A percentile compares a stretch with the other conserved stretches of the same genome.
Conservation (phyloP, 2,797 vertebrate genomes). For the Scolopax bukidnonensis region DNA sequence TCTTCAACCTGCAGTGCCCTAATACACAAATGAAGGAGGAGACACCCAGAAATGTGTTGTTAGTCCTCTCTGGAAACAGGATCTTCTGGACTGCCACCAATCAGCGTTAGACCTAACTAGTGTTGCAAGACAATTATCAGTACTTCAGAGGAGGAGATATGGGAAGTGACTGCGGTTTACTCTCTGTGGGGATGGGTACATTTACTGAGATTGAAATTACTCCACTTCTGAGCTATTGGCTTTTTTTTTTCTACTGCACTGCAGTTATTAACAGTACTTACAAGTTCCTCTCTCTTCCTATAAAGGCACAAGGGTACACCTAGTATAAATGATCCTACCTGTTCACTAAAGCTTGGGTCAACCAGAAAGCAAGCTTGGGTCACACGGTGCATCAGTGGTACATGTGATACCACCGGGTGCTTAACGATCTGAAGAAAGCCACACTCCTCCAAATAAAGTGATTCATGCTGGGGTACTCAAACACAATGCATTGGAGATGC, state of each 20-base stretch:
- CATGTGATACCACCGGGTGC: neutral
- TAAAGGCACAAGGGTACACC: neutral
- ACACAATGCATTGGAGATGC: neutral
- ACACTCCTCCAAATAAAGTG: neutral
- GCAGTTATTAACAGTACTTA: neutral
- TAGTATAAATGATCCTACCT: neutral
- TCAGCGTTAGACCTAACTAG: neutral
- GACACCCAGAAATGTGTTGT: neutral
- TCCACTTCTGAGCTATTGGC: neutral
- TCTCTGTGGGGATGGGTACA: neutral
- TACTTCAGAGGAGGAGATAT: neutral
- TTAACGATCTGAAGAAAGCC: neutral
- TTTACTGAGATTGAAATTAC: neutral
- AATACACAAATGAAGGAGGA: neutral
- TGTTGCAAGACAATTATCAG: neutral
- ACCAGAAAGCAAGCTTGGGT: neutral
- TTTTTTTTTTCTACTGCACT: neutral
- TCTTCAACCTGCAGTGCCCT: neutral
- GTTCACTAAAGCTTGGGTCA: neutral
- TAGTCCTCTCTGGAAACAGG: neutral
- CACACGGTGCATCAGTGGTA: neutral
- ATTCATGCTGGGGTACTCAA: neutral
- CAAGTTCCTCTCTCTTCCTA: neutral
- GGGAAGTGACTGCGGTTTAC: neutral
- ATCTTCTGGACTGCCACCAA: neutral